Percentiles rank a stretch among this genome's conserved stretches.
phyloP scores from a whole-genome alignment of 2,113 vertebrate species.

The Trochalopteron elliotii region DNA sequence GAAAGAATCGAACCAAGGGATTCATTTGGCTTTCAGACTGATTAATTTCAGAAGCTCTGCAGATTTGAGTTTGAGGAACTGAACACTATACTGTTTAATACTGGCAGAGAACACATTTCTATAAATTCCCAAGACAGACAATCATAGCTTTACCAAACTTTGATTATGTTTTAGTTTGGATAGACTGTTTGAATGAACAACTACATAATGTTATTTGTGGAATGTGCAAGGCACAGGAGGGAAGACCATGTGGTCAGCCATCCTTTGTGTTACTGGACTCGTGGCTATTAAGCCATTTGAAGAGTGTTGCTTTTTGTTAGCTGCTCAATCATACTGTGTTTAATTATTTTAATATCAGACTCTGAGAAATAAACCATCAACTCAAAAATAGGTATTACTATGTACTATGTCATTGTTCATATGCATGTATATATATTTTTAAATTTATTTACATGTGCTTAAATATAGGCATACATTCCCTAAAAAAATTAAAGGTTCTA shows the following conservation, averaged over 20 bases:
- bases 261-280: not conserved
- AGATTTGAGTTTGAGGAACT: slow-evolving; percentile 17
- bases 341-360: slow-evolving; percentile 7
- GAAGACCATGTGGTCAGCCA: not conserved
- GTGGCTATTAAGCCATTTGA: slow-evolving; percentile 10
- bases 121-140: slow-evolving; percentile 23
- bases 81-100: slow-evolving; percentile 14
- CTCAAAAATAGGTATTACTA: not conserved
- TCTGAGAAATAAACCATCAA: not conserved
- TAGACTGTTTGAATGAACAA: slow-evolving; percentile 22
- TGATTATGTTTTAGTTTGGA: slow-evolving; percentile 38
- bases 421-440: not conserved
- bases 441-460: not conserved
- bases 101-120: not conserved
- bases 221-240: not conserved
- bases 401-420: not conserved
- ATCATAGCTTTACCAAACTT: slow-evolving; percentile 41
- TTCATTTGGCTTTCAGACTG: slow-evolving; percentile 56
- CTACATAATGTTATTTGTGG: not conserved
- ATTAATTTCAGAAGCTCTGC: slow-evolving; percentile 57
- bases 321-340: not conserved
- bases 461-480: not conserved
- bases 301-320: slow-evolving; percentile 13
- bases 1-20: slow-evolving; percentile 32
- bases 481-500: not conserved